These are phyloP conservation scores for Geotrypetes seraphini DNA, from an alignment of 2,797 vertebrate genomes.

Conservation along the genomic window DNA sequence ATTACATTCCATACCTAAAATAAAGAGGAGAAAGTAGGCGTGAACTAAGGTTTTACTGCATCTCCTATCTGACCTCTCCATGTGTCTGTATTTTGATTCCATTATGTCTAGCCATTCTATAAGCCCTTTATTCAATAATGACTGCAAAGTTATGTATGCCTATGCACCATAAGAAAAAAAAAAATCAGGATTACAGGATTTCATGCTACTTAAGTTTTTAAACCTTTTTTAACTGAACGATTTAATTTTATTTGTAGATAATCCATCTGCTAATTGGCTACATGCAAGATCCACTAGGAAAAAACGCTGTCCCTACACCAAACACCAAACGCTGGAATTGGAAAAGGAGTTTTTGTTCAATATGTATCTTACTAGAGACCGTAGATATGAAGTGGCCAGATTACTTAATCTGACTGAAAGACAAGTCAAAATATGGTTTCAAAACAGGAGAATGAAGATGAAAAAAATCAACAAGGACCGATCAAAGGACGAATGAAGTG, in stretches of 20 bases:
- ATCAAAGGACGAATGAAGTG: constrained; percentile 70
- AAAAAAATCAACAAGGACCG: constrained; percentile 96
- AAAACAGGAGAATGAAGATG: constrained; percentile 99
- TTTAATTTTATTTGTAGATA: constrained; percentile 61
- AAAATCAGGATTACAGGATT: neutral
- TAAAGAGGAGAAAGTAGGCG: constrained; percentile 6
- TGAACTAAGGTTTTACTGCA: constrained; percentile 4
- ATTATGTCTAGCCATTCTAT: constrained; percentile 16
- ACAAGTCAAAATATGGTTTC: constrained; percentile 99
- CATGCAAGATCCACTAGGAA: constrained; percentile 92
- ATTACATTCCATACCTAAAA: constrained; percentile 11
- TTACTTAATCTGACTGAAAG: constrained; percentile 90
- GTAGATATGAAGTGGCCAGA: constrained; percentile 89
- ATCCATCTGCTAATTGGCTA: constrained; percentile 92
- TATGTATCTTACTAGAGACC: constrained; percentile 97
- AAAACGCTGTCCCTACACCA: constrained; percentile 92
- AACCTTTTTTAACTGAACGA: constrained; percentile 10
- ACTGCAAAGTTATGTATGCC: neutral
- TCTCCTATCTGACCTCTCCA: constrained; percentile 17
- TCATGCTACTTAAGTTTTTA: neutral
- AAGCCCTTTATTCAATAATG: constrained; percentile 8
- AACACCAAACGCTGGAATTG: constrained; percentile 92
- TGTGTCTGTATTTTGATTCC: constrained; percentile 18
- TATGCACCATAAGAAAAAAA: neutral
- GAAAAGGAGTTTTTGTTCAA: constrained; percentile 98